phyloP scores from a whole-genome alignment of 1,140 invertebrate genomes.

The Drosophila aff. region DNA sequence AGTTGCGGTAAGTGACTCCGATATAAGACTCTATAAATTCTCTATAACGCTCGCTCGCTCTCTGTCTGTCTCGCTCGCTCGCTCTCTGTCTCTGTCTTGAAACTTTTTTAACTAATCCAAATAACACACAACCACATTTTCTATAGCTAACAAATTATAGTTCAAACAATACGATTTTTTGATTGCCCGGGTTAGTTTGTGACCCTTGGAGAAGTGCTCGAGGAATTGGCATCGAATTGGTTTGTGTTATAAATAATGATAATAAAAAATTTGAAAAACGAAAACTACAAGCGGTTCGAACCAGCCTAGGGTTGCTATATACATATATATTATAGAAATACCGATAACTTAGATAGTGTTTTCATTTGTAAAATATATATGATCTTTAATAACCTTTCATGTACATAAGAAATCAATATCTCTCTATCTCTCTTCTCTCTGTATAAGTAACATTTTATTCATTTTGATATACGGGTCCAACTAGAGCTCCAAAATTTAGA shows the following conservation, averaged over 20 bases:
- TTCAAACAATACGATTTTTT: constrained; percentile 28
- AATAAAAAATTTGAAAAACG: constrained; percentile 17
- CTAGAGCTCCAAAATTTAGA: constrained; percentile 23
- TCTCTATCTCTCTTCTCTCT: constrained; percentile 17
- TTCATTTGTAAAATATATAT: constrained; percentile 66
- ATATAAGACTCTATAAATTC: constrained; percentile 52
- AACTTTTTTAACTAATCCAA: constrained; percentile 52
- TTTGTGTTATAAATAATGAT: constrained; percentile 20
- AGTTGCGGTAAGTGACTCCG: constrained; percentile 79
- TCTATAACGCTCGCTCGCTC: constrained; percentile 59
- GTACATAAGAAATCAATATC: constrained; percentile 60
- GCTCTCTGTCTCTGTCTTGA: constrained; percentile 64
- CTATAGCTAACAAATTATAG: constrained; percentile 42
- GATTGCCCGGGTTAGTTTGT: constrained; percentile 51
- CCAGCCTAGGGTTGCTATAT: constrained; percentile 68
- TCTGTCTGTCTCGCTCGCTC: constrained; percentile 65
- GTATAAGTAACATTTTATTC: constrained; percentile 45
- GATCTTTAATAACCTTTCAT: constrained; percentile 59
- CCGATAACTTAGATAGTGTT: constrained; percentile 55
- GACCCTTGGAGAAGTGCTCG: constrained; percentile 45
- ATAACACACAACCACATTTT: constrained; percentile 45
- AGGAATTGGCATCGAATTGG: constrained; percentile 56
- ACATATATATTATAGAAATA: constrained; percentile 28
- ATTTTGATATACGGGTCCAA: constrained; percentile 30
- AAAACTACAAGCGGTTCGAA: constrained; percentile 67